A percentile compares a stretch with the other conserved stretches of the same genome.
phyloP scores from a whole-genome alignment of 2,888 invertebrate species.

The Andrena bicolor region DNA sequence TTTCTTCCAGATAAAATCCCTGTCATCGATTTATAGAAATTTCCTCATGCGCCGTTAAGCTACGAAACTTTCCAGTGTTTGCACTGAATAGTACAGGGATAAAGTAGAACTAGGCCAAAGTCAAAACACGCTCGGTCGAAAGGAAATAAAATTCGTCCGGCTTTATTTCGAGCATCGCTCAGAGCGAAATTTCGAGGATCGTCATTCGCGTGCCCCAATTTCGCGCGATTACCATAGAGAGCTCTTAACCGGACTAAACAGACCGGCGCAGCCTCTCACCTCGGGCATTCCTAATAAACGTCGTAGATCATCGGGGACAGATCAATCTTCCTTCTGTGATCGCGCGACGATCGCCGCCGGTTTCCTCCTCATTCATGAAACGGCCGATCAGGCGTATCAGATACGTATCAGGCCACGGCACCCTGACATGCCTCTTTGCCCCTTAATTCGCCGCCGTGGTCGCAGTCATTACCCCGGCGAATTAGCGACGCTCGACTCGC shows the following conservation, averaged over 20 bases:
- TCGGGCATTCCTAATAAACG: conserved; percentile 63
- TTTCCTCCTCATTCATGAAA: conserved; percentile 63
- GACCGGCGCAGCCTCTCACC: conserved; percentile 46
- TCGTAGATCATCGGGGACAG: conserved; percentile 65
- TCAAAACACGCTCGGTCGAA: neutral
- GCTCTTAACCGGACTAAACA: conserved; percentile 27
- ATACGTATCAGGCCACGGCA: conserved; percentile 49
- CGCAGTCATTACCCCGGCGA: conserved; percentile 65
- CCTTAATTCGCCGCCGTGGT: conserved; percentile 62
- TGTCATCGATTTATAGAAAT: neutral
- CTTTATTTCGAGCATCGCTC: conserved; percentile 1
- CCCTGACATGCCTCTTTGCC: conserved; percentile 21
- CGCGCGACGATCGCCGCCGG: conserved; percentile 55
- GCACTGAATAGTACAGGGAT: neutral
- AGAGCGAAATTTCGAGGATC: conserved; percentile 18
- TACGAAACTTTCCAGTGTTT: neutral
- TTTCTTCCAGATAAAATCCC: too few relatives aligned
- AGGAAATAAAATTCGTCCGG: neutral
- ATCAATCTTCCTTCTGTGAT: conserved; percentile 68
- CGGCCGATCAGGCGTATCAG: conserved; percentile 60
- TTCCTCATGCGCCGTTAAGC: neutral
- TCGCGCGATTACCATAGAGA: conserved; percentile 33
- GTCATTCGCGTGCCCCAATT: conserved; percentile 39
- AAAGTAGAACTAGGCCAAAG: neutral
- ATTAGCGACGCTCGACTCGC: conserved; percentile 72